Evolutionary conservation across 2,888 invertebrate genomes (phyloP), one percentile per base, ranked within the genome.

Genomic region (Heliconius charithonia): DNA sequence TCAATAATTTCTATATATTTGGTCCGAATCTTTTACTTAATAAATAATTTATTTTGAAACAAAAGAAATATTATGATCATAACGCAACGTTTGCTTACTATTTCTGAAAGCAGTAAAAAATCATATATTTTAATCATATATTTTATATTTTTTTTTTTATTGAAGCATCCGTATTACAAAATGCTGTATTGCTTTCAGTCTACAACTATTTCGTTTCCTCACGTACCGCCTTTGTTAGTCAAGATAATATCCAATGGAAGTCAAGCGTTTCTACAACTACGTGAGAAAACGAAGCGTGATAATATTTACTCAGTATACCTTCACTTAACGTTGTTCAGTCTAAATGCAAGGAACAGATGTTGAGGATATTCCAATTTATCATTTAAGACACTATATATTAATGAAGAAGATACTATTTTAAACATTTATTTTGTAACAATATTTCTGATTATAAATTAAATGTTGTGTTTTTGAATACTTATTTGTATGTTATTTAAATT

Each of bases 241-340:
- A 29, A 51, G 71, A 56, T 71, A 71, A 56, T 56, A 71, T 6
- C 51, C 56, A 22, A 71, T 71, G 32, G 56, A 29, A 71, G 56
- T 2, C 71, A 56, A 71, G 56, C 56, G 56, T n/a, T 32, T n/a
- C 71, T 56, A 56, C 72, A 32, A 32, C 59, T 32, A 72, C 72
- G 56, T 72, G 72, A 72, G 72, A 72, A 72, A 59, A 72, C 37
- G 72, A 72, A 72, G 6, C 29, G 56, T n/a, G 56, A 72, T 72
- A 56, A 72, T 56, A 72, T 72, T 56, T 72, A 72, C 25, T 56
- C 32, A 56, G 29, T 59, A n/a, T 29, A 56, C 32, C 32, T 56
- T 41, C 69, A 12, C 10, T 12, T 12, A 19, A 51, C 19, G 51
- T 19, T 13, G 12, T n/a, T 41, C n/a, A 41, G 69, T 13, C 12